Evolutionary conservation across 2,113 vertebrate genomes (phyloP), one percentile per base, ranked within the genome.

Genomic region (Falco punctatus): DNA sequence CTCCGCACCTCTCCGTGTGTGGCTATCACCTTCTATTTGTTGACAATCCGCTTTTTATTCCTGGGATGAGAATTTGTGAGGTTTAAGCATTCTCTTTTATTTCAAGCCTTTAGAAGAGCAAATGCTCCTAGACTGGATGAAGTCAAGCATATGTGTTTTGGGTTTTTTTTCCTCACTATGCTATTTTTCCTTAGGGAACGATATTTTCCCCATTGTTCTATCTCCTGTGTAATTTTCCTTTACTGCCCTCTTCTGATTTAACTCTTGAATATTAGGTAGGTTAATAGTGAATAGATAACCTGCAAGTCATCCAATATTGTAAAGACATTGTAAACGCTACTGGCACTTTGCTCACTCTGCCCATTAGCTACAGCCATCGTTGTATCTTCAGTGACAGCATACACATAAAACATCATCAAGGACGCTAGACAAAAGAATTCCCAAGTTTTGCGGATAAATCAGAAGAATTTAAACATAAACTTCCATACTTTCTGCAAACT

Each of bases 181-280:
- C 32, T 85, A 4, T 69, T 92, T 81, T 88, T 69, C 52, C 58
- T 66, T 55, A 77, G 22, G 33, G 46, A 74, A 67, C 58, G 4
- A 54, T 55, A 62, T 78, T 88, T 92, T 44, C 28, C 72, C 59
- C 59, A 64, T 89, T 94, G 59, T 74, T 93, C 83, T 42, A 55
- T 73, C 71, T 94, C 46, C 57, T 0, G 2, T 30, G 72, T 83
- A 77, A 88, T 91, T 94, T 89, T 81, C 65, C 57, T 92, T 91
- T 87, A 92, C 69, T 87, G 73, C 44, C 48, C 57, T 88, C 80
- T 94, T 96, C 93, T 94, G 89, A 92, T 96, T 96, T 94, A 96
- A 64, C 14, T 64, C 77, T 70, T 92, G 80, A 67, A 51, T 88
- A 92, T 84, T 88, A 74, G 46, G 44, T 35, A 94, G 72, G 51